Evolutionary conservation across 2,113 vertebrate genomes (phyloP).

Genomic region (Platycercus adscitus): DNA sequence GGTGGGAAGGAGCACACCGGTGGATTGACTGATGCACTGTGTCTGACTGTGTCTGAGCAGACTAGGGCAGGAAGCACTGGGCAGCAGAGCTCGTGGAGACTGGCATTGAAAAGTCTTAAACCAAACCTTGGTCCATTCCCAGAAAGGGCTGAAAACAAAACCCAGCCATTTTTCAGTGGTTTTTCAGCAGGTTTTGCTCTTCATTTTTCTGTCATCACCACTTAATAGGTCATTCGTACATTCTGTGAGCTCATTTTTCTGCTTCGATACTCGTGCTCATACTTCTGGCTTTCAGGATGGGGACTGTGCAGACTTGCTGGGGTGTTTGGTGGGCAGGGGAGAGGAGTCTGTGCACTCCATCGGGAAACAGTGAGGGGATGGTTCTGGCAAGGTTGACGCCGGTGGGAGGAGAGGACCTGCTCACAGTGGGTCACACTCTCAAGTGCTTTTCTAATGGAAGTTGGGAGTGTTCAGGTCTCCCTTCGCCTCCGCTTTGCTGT

Average conservation of each 20-base stretch:
- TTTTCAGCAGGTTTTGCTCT: background rate
- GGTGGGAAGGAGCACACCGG: background rate
- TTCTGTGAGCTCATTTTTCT: background rate
- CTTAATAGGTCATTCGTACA: background rate
- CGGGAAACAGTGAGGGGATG: rapidly evolving
- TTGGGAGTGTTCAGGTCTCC: background rate
- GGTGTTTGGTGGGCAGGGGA: background rate
- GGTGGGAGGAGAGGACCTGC: background rate
- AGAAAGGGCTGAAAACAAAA: background rate
- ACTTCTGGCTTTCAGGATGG: background rate
- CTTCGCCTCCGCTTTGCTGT: background rate
- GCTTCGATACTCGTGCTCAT: background rate
- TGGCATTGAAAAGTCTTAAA: background rate
- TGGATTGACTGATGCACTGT: background rate
- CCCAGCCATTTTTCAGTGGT: background rate
- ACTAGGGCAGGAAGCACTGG: background rate
- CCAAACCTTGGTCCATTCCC: background rate
- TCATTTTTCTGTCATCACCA: background rate
- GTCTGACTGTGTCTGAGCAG: background rate
- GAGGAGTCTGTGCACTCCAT: background rate
- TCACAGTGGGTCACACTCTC: background rate
- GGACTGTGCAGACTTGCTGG: background rate
- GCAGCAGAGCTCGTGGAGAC: background rate
- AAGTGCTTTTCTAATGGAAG: background rate
- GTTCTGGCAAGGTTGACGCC: background rate